Evolutionary conservation across 1,140 invertebrate genomes (phyloP).

Genomic region (Battus philenor): DNA sequence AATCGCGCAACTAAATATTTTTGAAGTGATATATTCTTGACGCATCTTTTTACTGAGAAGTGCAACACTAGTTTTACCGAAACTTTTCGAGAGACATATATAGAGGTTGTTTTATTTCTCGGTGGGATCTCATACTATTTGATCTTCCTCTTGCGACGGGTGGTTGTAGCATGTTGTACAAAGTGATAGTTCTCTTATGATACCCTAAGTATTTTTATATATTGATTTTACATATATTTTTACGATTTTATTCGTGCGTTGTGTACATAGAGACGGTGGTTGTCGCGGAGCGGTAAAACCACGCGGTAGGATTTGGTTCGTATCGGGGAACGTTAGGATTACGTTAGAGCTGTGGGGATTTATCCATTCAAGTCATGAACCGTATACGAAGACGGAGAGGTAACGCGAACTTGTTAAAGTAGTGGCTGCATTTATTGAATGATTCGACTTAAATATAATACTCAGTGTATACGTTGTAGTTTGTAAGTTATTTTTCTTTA

Average conservation of each 20-base stretch:
- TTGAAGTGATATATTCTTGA: slow-evolving; percentile 12
- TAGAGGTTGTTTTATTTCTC: slow-evolving; percentile 11
- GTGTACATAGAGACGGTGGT: slow-evolving; percentile 62
- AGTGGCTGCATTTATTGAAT: slow-evolving; percentile 63
- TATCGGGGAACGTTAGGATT: slow-evolving; percentile 37
- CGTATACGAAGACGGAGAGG: slow-evolving; percentile 57
- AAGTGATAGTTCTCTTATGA: slow-evolving; percentile 74
- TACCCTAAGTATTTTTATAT: slow-evolving; percentile 72
- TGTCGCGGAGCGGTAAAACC: slow-evolving; percentile 34
- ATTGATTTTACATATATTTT: slow-evolving; percentile 73
- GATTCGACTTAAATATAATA: slow-evolving; percentile 67
- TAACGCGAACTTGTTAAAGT: slow-evolving; percentile 57
- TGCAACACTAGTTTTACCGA: slow-evolving; percentile 9
- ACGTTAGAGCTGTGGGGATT: slow-evolving; percentile 39
- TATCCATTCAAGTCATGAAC: slow-evolving; percentile 48
- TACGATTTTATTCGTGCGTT: slow-evolving; percentile 66
- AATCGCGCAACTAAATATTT: slow-evolving; percentile 15
- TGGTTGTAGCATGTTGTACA: slow-evolving; percentile 65
- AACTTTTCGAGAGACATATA: slow-evolving; percentile 4
- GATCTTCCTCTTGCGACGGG: slow-evolving; percentile 58
- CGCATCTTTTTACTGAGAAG: slow-evolving; percentile 7
- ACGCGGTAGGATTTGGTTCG: slow-evolving; percentile 51
- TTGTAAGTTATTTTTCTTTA: slow-evolving; percentile 56
- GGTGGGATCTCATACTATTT: slow-evolving; percentile 23
- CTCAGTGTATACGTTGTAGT: slow-evolving; percentile 71